Base-by-base conservation (phyloP, 2,113 vertebrate genomes). In the Talpa occidentalis region DNA sequence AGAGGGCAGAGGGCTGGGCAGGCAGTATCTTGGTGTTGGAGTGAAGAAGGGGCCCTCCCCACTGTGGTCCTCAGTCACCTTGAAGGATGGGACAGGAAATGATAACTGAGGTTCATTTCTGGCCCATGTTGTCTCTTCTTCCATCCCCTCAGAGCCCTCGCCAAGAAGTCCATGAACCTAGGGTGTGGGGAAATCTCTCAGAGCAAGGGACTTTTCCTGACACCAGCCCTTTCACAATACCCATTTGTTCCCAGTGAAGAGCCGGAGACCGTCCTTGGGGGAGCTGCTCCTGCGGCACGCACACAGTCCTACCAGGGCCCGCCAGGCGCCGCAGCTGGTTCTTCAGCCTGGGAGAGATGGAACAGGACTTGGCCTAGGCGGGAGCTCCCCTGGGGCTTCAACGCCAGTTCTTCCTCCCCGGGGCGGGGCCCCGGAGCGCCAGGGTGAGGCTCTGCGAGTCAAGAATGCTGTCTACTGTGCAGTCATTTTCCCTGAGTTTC, bases 401-500 rank as follows among this genome's bases (percentile, higher is more conserved):
- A 96, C 97, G 44, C 96, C 96, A 30, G 81, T 95, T 82, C 85
- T 97, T 0, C 88, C 98, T 8, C 95, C 99, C 40, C 98, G 99
- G 97, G 98, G 98, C 3, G 97, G 98, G 15, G 96, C 97, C 1
- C 92, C 97, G 0, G 99, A 99, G 97, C 98, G 98, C 89, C 99
- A 99, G 95, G 98, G 98, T 0, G 99, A 99, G 97, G 99, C 99
- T 0, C 98, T 99, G 88, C 98, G 99, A 0, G 99, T 99, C 88
- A 99, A 99, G 98, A 99, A 99, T 59, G 99, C 99, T 2, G 99
- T 99, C 60, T 99, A 99, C 98, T 99, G 99, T 52, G 98, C 99
- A 2, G 99, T 99, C 88, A 98, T 99, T 98, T 99, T 99, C 97
- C 98, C 98, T 0, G 99, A 99, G 98, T 99, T 99, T 98, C 99